Evolutionary conservation across 2,888 invertebrate genomes (phyloP).

Genomic region (Ennomos erosarius): DNA sequence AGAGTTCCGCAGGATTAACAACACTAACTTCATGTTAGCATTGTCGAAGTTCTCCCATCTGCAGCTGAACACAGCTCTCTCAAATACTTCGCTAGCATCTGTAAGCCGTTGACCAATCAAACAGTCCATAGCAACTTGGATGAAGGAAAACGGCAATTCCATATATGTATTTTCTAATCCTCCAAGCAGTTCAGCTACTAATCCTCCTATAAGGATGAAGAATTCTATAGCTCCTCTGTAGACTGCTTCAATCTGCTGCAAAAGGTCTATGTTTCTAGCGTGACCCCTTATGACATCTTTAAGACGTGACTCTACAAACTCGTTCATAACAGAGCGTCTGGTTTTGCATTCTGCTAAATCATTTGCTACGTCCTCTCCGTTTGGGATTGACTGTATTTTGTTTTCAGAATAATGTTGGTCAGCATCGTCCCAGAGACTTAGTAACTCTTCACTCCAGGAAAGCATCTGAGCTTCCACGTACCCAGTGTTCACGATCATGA

Average conservation of each 20-base stretch:
- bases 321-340: not conserved
- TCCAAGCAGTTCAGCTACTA: conserved; percentile 53
- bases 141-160: conserved; percentile 54
- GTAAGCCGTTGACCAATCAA: conserved; percentile 61
- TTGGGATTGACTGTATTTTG: not conserved
- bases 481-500: conserved; percentile 58
- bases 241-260: conserved; percentile 47
- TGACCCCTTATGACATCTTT: conserved; percentile 12
- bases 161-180: conserved; percentile 59
- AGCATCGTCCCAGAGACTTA: conserved; percentile 57
- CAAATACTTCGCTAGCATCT: conserved; percentile 57
- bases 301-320: conserved; percentile 4
- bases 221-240: conserved; percentile 57
- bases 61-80: conserved; percentile 59
- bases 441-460: conserved; percentile 59
- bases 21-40: conserved; percentile 58
- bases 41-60: conserved; percentile 68
- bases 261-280: conserved; percentile 36
- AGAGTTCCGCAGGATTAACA: conserved; percentile 58
- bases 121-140: conserved; percentile 61
- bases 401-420: conserved; percentile 30
- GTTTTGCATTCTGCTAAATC: too few relatives aligned
- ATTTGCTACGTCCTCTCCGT: not conserved
- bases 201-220: conserved; percentile 43
- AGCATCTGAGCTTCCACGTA: conserved; percentile 66